Evolutionary conservation across 2,113 vertebrate species (phyloP), one percentile per base, ranked within the genome.

Genomic region (Sorex fumeus): DNA sequence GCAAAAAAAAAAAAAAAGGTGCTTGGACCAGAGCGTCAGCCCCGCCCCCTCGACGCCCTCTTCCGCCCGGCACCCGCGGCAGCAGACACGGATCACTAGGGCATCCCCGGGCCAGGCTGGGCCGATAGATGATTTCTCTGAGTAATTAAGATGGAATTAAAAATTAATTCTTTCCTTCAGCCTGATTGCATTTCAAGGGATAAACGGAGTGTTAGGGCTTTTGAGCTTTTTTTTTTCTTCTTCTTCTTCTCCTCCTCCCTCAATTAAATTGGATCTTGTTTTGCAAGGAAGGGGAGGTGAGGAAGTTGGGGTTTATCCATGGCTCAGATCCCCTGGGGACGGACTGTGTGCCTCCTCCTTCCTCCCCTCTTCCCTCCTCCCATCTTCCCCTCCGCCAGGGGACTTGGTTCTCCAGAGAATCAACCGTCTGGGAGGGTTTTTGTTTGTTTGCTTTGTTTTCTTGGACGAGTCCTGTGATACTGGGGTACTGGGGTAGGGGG

Each of bases 101-200:
- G 85, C 90, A 70, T 79, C 92, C 90, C 80, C 53, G 53, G 84
- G 88, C 91, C 91, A 90, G 90, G 66, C 45, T 93, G 60, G 92
- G 91, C 95, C 96, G 92, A 97, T 97, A 97, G 98, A 97, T 97
- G 98, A 98, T 97, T 98, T 97, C 97, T 97, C 92, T 16, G 83
- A 97, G 97, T 98, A 98, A 98, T 98, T 98, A 98, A 98, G 97
- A 97, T 96, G 96, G 97, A 98, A 98, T 98, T 98, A 98, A 98
- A 98, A 98, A 98, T 98, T 98, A 98, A 98, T 98, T 98, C 96
- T 96, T 94, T 96, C 95, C 96, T 97, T 96, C 95, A 96, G 94
- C 43, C 64, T 30, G 50, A 97, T 96, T 3, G 0, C 6, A 94
- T 97, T 97, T 95, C 87, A 95, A 70, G 91, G 97, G 97, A 97